phyloP scores from a whole-genome alignment of 2,113 vertebrate species.

The Callospermophilus lateralis region DNA sequence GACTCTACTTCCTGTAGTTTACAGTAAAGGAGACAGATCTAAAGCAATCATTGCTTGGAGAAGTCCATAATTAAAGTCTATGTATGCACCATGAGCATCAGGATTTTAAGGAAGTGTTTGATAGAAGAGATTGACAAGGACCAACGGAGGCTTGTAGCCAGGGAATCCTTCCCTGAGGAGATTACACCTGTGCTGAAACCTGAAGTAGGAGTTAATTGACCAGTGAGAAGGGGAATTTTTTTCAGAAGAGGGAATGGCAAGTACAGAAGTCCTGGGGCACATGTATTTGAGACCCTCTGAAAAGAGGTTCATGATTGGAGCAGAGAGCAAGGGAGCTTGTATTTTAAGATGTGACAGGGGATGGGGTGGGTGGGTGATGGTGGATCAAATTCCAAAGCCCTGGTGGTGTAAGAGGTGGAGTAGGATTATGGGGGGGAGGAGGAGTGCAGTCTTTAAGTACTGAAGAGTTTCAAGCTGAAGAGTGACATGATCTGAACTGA shows the following conservation, averaged over 20 bases:
- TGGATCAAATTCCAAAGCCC: neutral
- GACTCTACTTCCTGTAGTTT: slow-evolving; percentile 14
- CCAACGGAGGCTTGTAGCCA: neutral
- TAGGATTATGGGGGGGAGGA: neutral
- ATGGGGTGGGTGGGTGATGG: no score
- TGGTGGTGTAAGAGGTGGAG: neutral
- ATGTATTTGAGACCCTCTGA: neutral
- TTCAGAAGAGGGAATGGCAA: neutral
- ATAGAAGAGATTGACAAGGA: neutral
- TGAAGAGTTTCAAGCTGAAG: slow-evolving; percentile 22
- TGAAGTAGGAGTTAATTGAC: neutral
- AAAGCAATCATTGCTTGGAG: neutral
- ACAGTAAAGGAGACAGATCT: neutral
- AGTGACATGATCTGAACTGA: neutral
- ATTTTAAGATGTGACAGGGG: neutral
- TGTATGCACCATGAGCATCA: neutral
- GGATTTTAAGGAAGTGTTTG: neutral
- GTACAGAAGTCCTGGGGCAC: neutral
- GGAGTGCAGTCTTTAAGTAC: neutral
- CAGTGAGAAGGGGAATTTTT: neutral
- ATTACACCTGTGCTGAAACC: neutral
- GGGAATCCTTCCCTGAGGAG: neutral
- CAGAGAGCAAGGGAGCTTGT: neutral
- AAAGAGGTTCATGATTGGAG: neutral
- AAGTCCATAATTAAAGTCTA: neutral